Conservation (phyloP, 2,113 vertebrate genomes). For the Paramisgurnus dabryanus region DNA sequence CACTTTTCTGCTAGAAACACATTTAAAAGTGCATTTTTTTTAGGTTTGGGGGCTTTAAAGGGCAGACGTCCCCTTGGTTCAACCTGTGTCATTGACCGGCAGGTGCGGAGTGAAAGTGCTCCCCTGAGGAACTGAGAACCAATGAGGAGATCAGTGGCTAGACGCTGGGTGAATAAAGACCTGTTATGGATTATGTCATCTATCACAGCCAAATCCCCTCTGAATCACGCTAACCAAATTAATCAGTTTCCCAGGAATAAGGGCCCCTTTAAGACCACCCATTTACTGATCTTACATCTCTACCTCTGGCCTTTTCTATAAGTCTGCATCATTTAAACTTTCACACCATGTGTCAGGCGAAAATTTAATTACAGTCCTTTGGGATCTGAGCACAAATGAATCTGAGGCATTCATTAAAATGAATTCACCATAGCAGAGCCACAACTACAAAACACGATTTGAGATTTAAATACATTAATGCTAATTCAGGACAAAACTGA, state of each 20-base stretch:
- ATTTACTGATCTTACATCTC: slow-evolving; percentile 61
- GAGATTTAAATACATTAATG: not conserved
- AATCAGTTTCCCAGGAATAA: slow-evolving; percentile 68
- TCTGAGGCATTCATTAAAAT: slow-evolving; percentile 45
- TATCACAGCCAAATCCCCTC: slow-evolving; percentile 56
- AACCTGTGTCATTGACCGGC: slow-evolving; percentile 59
- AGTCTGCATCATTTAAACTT: slow-evolving; percentile 58
- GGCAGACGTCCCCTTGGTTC: slow-evolving; percentile 61
- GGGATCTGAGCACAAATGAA: slow-evolving; percentile 55
- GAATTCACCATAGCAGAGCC: slow-evolving; percentile 3
- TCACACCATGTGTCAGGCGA: slow-evolving; percentile 48
- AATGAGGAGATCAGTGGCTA: slow-evolving; percentile 1
- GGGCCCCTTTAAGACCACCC: slow-evolving; percentile 61
- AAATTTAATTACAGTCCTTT: slow-evolving; percentile 65
- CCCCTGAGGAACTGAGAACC: slow-evolving; percentile 49
- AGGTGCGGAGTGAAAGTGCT: slow-evolving; percentile 59
- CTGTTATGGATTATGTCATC: slow-evolving; percentile 61
- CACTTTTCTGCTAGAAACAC: no score
- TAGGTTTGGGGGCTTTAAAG: slow-evolving; percentile 30
- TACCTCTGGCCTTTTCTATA: slow-evolving; percentile 43
- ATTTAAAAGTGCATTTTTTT: no score
- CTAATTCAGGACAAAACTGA: not conserved
- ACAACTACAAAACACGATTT: not conserved
- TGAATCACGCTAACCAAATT: slow-evolving; percentile 67
- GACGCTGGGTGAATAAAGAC: not conserved